These are phyloP conservation scores for Spatula versicolor DNA, from an alignment of 2,797 vertebrate species.

Conservation along the genomic window DNA sequence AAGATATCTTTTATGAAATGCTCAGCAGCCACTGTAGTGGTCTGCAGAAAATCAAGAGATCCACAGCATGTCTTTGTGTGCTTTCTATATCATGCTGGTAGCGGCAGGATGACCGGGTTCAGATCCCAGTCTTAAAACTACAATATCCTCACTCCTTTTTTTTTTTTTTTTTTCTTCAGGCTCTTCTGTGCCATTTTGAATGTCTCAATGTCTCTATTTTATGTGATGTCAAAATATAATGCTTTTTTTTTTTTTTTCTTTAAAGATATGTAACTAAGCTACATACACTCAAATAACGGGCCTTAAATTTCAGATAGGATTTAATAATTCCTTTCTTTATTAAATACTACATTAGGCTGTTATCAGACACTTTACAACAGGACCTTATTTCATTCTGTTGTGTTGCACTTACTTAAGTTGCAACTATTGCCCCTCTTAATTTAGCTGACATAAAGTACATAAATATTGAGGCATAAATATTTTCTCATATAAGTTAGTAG, in stretches of 20 bases:
- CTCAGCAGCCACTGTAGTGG: background rate
- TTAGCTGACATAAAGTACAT: background rate
- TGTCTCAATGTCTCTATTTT: background rate
- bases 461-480: background rate
- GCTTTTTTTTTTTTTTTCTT: too few species aligned
- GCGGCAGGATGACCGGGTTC: background rate
- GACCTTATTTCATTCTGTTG: background rate
- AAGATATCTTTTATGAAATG: background rate
- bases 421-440: background rate
- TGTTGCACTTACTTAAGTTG: background rate
- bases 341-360: background rate
- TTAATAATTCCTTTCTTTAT: constrained; percentile 13
- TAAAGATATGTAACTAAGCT: background rate
- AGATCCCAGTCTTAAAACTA: background rate
- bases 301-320: background rate
- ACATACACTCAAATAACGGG: background rate
- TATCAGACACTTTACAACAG: background rate
- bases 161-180: background rate
- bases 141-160: background rate
- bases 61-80: background rate
- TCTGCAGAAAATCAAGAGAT: background rate
- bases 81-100: background rate
- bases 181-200: background rate
- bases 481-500: background rate
- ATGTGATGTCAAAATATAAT: background rate